phyloP scores from a whole-genome alignment of 2,113 vertebrate genomes.

The Pongo pygmaeus region DNA sequence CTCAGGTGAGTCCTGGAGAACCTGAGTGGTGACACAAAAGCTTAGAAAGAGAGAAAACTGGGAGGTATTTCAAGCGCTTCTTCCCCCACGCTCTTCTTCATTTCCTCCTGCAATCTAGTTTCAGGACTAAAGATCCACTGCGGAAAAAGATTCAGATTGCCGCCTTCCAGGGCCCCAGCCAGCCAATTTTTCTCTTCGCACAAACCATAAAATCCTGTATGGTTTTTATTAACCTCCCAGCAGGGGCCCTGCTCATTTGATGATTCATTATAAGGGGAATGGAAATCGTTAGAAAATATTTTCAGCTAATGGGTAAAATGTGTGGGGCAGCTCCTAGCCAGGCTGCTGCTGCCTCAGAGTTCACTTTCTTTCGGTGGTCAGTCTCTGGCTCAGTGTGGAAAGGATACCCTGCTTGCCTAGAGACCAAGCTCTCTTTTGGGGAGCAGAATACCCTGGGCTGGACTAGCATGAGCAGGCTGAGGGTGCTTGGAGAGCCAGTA shows the following conservation, averaged over 20 bases:
- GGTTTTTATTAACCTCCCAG: slow-evolving; percentile 45
- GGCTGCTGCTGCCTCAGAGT: neutral
- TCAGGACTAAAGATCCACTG: slow-evolving; percentile 56
- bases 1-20: slow-evolving; percentile 33
- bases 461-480: neutral
- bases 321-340: neutral
- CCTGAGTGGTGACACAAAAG: slow-evolving; percentile 40
- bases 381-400: neutral
- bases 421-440: neutral
- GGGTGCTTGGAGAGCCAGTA: neutral
- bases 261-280: slow-evolving; percentile 49
- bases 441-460: neutral
- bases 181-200: slow-evolving; percentile 49
- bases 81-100: neutral
- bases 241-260: neutral
- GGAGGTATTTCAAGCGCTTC: slow-evolving; percentile 40
- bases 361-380: neutral
- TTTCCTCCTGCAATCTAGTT: neutral
- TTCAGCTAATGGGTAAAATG: slow-evolving; percentile 58
- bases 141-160: slow-evolving; percentile 3
- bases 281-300: neutral
- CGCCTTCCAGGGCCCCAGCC: neutral
- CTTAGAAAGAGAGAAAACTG: slow-evolving; percentile 5
- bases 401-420: neutral
- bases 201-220: neutral